A percentile compares a stretch with the other conserved stretches of the same genome.
These are phyloP conservation scores for Thripadectes ignobilis DNA, from an alignment of 2,797 vertebrate species.

Conservation along the genomic window DNA sequence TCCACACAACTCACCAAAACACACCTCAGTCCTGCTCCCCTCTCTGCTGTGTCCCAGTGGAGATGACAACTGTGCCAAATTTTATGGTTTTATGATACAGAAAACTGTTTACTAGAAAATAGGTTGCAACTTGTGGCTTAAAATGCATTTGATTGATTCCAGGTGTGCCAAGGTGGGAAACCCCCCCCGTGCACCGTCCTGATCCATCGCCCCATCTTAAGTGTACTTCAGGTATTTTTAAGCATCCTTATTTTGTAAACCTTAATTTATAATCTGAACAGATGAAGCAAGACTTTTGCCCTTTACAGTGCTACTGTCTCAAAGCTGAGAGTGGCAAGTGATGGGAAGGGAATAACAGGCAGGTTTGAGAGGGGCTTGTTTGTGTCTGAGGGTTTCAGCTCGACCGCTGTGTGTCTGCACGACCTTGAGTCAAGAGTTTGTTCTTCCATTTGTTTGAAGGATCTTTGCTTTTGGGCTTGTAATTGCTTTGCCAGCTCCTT, in stretches of 20 bases:
- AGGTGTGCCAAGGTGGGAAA: not conserved
- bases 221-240: conserved; percentile 62
- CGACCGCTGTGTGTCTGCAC: not conserved
- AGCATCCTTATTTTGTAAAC: conserved; percentile 63
- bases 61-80: conserved; percentile 69
- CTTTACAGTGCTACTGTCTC: not conserved
- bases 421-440: conserved; percentile 40
- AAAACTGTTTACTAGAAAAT: conserved; percentile 37
- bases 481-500: conserved; percentile 77
- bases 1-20: not conserved
- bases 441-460: conserved; percentile 62
- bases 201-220: not conserved
- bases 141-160: conserved; percentile 21
- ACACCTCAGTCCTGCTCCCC: not conserved
- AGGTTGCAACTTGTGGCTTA: conserved; percentile 65
- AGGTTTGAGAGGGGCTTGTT: conserved; percentile 12
- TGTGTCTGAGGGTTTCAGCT: not conserved
- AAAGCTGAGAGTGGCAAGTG: not conserved
- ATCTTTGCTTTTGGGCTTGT: conserved; percentile 72
- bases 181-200: accelerated
- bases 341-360: not conserved
- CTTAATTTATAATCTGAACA: conserved; percentile 46
- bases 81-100: conserved; percentile 36
- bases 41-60: conserved; percentile 27
- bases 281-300: not conserved